A percentile compares a stretch with the other conserved stretches of the same genome.
These are phyloP conservation scores for Stratiolaelaps scimitus DNA, from an alignment of 1,140 invertebrate genomes.

Conservation along the genomic window DNA sequence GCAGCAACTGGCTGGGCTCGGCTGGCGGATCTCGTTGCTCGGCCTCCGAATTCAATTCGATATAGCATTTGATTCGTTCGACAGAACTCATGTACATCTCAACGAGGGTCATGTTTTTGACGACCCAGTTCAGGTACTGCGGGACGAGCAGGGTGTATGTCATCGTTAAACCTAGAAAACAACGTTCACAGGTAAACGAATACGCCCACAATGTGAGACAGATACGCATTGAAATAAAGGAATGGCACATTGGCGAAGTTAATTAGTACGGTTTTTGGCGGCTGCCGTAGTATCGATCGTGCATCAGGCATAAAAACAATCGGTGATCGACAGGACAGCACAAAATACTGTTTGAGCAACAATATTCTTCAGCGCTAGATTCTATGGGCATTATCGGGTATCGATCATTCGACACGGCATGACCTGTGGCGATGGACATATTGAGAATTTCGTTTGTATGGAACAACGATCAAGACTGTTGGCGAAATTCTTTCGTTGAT, in stretches of 20 bases:
- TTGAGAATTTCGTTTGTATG: too few species aligned
- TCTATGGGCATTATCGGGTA: too few species aligned
- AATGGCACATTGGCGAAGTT: not conserved
- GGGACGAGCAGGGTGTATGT: conserved; percentile 66
- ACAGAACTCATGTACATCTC: conserved; percentile 65
- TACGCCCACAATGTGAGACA: too few species aligned
- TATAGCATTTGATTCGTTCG: conserved; percentile 54
- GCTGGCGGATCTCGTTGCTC: conserved; percentile 37
- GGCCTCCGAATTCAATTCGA: conserved; percentile 48
- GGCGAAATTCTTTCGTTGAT: too few species aligned
- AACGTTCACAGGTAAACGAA: not conserved
- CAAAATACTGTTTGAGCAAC: too few species aligned
- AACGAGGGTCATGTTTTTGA: conserved; percentile 61
- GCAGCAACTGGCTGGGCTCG: not conserved
- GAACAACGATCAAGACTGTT: too few species aligned
- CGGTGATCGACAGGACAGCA: too few species aligned
- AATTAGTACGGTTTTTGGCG: not conserved
- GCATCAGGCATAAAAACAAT: too few species aligned
- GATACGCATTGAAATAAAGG: not conserved
- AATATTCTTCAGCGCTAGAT: too few species aligned
- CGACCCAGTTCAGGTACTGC: conserved; percentile 66
- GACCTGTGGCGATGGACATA: too few species aligned
- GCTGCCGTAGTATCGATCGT: conserved; percentile 45
- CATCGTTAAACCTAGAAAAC: conserved; percentile 55
- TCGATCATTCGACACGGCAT: too few species aligned